These are phyloP conservation scores for Hypomecis punctinalis DNA, from an alignment of 2,888 invertebrate species.

Conservation along the genomic window DNA sequence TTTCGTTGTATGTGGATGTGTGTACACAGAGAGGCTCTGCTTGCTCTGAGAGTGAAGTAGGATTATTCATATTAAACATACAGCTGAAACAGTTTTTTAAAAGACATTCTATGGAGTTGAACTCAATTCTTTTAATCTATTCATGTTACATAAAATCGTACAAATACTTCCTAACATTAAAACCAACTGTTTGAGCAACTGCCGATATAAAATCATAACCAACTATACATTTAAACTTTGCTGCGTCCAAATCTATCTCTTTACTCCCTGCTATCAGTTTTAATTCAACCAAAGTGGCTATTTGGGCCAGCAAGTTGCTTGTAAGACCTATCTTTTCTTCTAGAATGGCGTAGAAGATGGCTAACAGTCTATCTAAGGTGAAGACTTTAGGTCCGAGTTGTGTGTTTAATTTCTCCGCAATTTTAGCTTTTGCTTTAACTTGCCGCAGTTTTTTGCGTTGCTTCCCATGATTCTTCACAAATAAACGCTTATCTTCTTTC, in stretches of 20 bases:
- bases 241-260: constrained; percentile 90
- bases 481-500: constrained; percentile 94
- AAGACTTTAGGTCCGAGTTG: constrained; percentile 94
- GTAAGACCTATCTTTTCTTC: constrained; percentile 94
- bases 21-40: too few relatives aligned
- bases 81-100: neutral
- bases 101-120: too few relatives aligned
- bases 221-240: constrained; percentile 94
- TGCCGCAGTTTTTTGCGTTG: constrained; percentile 87
- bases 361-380: constrained; percentile 91
- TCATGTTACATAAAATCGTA: constrained; percentile 86
- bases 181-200: constrained; percentile 91
- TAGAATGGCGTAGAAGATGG: constrained; percentile 95
- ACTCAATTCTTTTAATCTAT: too few relatives aligned
- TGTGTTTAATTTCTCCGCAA: constrained; percentile 84
- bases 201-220: constrained; percentile 92
- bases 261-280: constrained; percentile 90
- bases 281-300: constrained; percentile 93
- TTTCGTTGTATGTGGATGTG: too few relatives aligned
- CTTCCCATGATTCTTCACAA: constrained; percentile 92
- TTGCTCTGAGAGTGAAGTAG: too few relatives aligned
- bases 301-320: constrained; percentile 94
- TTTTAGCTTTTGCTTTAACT: constrained; percentile 85
- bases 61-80: too few relatives aligned
- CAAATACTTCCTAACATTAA: constrained; percentile 91